Conservation (phyloP, 30 jellyfish, hydroid and myxozoan species). For the Phacellophora camtschatica region DNA sequence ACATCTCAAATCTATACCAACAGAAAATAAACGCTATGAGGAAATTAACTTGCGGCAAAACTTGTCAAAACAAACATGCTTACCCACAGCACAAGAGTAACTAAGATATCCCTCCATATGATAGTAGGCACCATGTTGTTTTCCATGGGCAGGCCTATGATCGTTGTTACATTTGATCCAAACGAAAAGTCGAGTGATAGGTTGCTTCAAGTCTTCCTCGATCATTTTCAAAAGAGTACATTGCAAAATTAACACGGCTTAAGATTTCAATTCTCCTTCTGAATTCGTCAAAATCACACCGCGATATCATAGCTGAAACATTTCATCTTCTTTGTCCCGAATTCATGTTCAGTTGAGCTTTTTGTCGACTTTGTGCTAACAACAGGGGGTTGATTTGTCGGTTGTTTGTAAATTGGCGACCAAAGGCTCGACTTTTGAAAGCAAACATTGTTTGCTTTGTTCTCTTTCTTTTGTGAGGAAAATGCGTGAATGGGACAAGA, state of each 20-base stretch:
- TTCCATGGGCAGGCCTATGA: constrained; percentile 72
- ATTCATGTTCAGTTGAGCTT: constrained; percentile 16
- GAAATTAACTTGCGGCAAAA: too few relatives aligned
- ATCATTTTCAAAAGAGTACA: constrained; percentile 45
- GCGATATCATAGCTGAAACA: not conserved
- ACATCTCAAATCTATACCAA: too few relatives aligned
- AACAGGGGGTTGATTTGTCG: constrained; percentile 52
- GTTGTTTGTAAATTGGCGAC: constrained; percentile 3
- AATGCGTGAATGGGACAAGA: not conserved
- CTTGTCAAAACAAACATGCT: not conserved
- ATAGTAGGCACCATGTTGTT: constrained; percentile 47
- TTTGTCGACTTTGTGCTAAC: constrained; percentile 50
- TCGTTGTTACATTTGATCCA: constrained; percentile 17
- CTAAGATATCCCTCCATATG: constrained; percentile 64
- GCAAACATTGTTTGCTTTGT: constrained; percentile 27
- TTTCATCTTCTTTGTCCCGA: constrained; percentile 1
- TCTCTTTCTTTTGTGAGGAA: not conserved
- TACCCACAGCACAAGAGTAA: constrained; percentile 57
- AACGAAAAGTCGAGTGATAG: constrained; percentile 6
- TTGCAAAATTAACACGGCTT: constrained; percentile 12
- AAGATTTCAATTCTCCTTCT: not conserved
- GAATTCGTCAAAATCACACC: not conserved
- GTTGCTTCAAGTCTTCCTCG: constrained; percentile 26
- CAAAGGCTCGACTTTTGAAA: not conserved
- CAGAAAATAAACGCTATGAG: too few relatives aligned